Percentiles rank a stretch among this genome's conserved stretches.
phyloP scores from a whole-genome alignment of 2,113 vertebrate species.

The Pimephales promelas region DNA sequence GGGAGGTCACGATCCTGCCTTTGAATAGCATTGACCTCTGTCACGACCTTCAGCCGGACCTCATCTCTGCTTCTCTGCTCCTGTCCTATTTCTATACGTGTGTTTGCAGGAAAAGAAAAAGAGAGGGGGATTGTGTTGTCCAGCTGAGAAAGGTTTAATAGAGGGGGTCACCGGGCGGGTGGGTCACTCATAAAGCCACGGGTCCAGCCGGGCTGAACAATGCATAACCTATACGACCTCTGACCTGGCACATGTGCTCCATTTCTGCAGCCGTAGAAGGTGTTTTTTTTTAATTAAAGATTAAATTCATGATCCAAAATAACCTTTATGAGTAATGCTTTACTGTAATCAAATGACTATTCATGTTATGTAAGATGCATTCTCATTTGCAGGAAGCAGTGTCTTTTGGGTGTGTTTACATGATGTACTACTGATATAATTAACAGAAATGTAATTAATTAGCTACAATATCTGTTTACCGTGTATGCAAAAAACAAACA shows the following conservation, averaged over 20 bases:
- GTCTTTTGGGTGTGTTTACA: not conserved
- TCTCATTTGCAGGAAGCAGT: not conserved
- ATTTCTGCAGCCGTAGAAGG: slow-evolving; percentile 26
- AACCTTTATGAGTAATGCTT: not conserved
- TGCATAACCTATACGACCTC: slow-evolving; percentile 31
- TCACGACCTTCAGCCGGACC: slow-evolving; percentile 64
- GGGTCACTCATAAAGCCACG: slow-evolving; percentile 37
- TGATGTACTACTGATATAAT: not conserved
- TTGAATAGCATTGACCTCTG: slow-evolving; percentile 75
- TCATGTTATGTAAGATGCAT: not conserved
- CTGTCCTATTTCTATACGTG: slow-evolving; percentile 24
- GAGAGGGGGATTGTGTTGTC: slow-evolving; percentile 33
- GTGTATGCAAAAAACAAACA: slow-evolving; percentile 1
- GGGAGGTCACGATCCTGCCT: slow-evolving; percentile 37
- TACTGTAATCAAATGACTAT: not conserved
- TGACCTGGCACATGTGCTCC: slow-evolving; percentile 33
- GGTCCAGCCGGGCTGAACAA: slow-evolving; percentile 35
- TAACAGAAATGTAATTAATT: not conserved
- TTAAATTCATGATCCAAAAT: not conserved
- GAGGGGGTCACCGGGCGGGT: slow-evolving; percentile 14
- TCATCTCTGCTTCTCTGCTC: slow-evolving; percentile 41
- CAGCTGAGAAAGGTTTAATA: slow-evolving; percentile 38
- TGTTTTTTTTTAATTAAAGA: not conserved
- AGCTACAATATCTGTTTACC: not conserved
- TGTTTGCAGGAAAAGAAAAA: slow-evolving; percentile 38